Base-by-base conservation (phyloP, 1,140 invertebrate genomes). In the Meteorus sp. region DNA sequence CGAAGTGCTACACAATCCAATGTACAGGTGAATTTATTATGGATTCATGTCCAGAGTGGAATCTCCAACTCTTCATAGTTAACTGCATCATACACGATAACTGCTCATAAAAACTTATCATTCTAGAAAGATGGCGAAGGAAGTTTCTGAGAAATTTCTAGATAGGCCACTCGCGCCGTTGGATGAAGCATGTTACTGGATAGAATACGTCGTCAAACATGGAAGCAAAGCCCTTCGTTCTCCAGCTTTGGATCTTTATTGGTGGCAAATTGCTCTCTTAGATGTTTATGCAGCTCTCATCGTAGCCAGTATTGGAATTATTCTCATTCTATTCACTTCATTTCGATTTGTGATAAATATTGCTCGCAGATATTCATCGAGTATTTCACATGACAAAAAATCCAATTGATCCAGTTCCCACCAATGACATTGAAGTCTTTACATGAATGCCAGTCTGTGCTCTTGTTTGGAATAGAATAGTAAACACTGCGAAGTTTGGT, bases 201-300 rank as follows among this genome's bases (percentile, higher is more conserved):
- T 83, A 3, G 85, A 86, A 63, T 86, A 85, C 59, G 72, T 85
- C 0, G 70, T 83, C 3, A 73, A 80, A 43, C 78, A 86, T 64
- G 78, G 81, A 0, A 81, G 78, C 0, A 78, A 70, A 13, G 50
- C 53, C 1, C 64, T 85, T 9, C 77, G 73, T 60, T 81, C 81
- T 1, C 64, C 77, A 0, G 65, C 72, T 0, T 57, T 77, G 48
- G 66, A 79, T 19, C 54, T 82, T 7, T 23, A 50, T 0, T 82
- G 81, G 77, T 84, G 80, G 70, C 70, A 83, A 65, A 51, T 76
- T 20, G 56, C 69, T n/a, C 64, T 83, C 41, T 13, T 83, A 0
- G 81, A 82, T 60, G 69, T 81, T 13, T 64, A 64, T 31, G 35
- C n/a, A 4, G 9, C 13, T 3, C 13, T 39, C 9, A 0, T 39